These are phyloP conservation scores for Yasuhikotakia modesta DNA, from an alignment of 2,797 vertebrate species.

Conservation along the genomic window DNA sequence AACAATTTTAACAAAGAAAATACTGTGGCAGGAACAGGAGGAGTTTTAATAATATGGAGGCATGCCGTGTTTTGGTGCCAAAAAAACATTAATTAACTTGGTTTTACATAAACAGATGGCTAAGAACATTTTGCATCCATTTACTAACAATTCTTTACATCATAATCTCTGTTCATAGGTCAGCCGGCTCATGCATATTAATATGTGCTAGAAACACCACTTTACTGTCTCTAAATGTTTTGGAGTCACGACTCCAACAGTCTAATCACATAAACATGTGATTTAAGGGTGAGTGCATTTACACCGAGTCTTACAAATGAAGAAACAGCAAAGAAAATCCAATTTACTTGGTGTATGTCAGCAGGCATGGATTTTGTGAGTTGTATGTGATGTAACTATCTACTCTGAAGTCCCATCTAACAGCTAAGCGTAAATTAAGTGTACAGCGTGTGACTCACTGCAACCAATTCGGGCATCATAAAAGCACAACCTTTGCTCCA, in stretches of 20 bases:
- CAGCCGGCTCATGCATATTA: neutral
- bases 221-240: neutral
- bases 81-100: neutral
- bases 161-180: neutral
- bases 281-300: conserved; percentile 29
- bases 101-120: conserved; percentile 21
- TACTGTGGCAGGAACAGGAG: neutral
- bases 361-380: neutral
- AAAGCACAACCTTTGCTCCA: conserved; percentile 16
- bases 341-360: neutral
- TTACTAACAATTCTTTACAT: conserved; percentile 1
- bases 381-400: neutral
- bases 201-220: neutral
- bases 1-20: neutral
- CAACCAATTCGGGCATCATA: conserved; percentile 9
- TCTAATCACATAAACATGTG: conserved; percentile 24
- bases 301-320: conserved; percentile 4
- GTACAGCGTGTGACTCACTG: neutral
- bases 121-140: neutral
- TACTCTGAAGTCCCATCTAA: neutral
- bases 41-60: neutral
- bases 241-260: neutral
- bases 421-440: neutral
- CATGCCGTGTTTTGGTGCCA: neutral
- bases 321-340: neutral